phyloP scores from a whole-genome alignment of 2,797 vertebrate genomes.

The Malurus leucopterus region DNA sequence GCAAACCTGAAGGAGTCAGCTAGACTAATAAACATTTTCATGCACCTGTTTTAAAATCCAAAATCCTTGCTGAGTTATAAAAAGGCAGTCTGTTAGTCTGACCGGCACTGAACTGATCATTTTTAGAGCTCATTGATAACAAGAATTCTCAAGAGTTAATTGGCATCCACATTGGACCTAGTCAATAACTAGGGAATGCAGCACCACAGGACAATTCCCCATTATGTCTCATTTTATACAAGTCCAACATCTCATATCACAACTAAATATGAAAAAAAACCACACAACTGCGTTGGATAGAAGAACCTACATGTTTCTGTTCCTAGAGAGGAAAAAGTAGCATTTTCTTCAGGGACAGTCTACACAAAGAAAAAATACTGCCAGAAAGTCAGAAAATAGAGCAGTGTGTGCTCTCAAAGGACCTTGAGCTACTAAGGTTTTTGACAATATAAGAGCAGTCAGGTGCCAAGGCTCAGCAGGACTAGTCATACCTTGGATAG shows the following conservation, averaged over 20 bases:
- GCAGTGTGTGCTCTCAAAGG: not conserved
- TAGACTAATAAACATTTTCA: not conserved
- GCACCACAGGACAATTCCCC: not conserved
- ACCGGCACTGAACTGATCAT: not conserved
- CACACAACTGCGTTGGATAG: not conserved
- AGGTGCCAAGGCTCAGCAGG: not conserved
- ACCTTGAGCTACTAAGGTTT: conserved; percentile 20
- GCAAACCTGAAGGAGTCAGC: not conserved
- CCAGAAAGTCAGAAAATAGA: not conserved
- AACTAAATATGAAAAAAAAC: not conserved
- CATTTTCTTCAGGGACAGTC: not conserved
- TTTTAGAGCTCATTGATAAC: not conserved
- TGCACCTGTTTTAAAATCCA: not conserved
- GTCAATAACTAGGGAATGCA: not conserved
- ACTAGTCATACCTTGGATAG: not conserved
- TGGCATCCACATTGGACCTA: not conserved
- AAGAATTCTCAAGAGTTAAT: not conserved
- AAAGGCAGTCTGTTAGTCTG: not conserved
- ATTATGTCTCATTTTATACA: not conserved
- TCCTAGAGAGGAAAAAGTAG: not conserved
- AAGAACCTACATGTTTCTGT: not conserved
- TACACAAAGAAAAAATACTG: not conserved
- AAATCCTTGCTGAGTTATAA: not conserved
- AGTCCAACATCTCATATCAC: not conserved
- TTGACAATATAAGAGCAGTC: conserved; percentile 10